Conservation (phyloP, 2,113 vertebrate genomes). For the Pardalotus punctatus region DNA sequence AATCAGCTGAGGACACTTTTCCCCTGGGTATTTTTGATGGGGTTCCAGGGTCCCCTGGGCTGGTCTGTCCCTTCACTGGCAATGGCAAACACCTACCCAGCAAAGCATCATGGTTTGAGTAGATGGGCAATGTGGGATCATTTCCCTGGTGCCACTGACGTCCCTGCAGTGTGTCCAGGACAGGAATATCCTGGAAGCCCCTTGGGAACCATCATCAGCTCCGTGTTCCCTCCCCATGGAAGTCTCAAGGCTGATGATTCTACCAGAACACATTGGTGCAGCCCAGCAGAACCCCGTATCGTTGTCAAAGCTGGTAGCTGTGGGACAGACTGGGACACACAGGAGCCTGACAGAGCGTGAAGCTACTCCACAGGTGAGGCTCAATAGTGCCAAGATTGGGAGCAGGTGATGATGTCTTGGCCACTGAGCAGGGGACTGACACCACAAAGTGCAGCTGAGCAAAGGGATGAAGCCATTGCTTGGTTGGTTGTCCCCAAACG, state of each 20-base stretch:
- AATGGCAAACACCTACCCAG: not conserved
- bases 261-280: not conserved
- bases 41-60: not conserved
- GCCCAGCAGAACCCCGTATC: too few relatives aligned
- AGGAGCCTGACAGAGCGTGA: not conserved
- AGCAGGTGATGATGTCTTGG: not conserved
- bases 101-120: fast-evolving
- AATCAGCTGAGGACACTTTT: not conserved
- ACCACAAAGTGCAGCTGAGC: not conserved
- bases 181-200: not conserved
- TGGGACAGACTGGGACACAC: not conserved
- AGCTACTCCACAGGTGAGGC: not conserved
- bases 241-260: not conserved
- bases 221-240: fast-evolving
- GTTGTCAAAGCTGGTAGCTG: not conserved
- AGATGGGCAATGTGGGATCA: not conserved
- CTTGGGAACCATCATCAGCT: not conserved
- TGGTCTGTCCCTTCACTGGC: not conserved
- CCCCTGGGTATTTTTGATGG: not conserved
- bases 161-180: not conserved
- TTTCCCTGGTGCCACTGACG: not conserved
- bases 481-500: fast-evolving
- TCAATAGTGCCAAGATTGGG: not conserved
- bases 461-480: not conserved
- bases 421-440: not conserved